A percentile compares a stretch with the other conserved stretches of the same genome.
Evolutionary conservation across 2,113 vertebrate species (phyloP).

Genomic region (Sander lucioperca): DNA sequence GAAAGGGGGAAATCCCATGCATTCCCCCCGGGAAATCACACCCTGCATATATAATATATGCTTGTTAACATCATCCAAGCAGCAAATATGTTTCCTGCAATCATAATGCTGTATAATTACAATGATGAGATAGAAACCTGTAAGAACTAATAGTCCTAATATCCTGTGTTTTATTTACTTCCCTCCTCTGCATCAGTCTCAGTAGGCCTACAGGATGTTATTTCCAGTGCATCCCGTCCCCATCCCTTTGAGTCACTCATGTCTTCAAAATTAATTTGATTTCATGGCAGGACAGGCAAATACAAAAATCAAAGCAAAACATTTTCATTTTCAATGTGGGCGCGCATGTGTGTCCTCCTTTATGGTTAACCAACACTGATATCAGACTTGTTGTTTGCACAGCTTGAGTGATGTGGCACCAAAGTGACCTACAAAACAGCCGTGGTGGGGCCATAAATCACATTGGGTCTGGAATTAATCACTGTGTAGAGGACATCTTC

Average conservation of each 20-base stretch:
- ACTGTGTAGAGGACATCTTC: constrained; percentile 81
- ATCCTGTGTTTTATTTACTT: not conserved
- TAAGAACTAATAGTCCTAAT: not conserved
- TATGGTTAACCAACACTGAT: constrained; percentile 74
- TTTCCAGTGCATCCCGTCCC: not conserved
- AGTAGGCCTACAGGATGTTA: not conserved
- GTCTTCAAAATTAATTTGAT: constrained; percentile 24
- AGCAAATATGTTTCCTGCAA: not conserved
- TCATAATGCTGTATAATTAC: not conserved
- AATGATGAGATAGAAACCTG: not conserved
- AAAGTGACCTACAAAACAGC: constrained; percentile 83
- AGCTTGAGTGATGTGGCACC: constrained; percentile 82
- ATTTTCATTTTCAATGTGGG: constrained; percentile 57
- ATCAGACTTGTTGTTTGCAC: constrained; percentile 82
- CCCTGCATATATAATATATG: too few species aligned
- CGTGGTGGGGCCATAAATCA: constrained; percentile 82
- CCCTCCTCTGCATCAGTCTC: not conserved
- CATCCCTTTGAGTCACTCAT: constrained; percentile 6
- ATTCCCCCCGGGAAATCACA: too few species aligned
- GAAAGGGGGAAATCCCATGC: too few species aligned
- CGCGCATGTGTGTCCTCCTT: constrained; percentile 61
- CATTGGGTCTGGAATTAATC: constrained; percentile 80
- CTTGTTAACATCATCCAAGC: not conserved
- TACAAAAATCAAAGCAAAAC: constrained; percentile 53
- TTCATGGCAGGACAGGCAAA: constrained; percentile 37